Conservation (phyloP, 2,888 invertebrate species). For the Candidula unifasciata region DNA sequence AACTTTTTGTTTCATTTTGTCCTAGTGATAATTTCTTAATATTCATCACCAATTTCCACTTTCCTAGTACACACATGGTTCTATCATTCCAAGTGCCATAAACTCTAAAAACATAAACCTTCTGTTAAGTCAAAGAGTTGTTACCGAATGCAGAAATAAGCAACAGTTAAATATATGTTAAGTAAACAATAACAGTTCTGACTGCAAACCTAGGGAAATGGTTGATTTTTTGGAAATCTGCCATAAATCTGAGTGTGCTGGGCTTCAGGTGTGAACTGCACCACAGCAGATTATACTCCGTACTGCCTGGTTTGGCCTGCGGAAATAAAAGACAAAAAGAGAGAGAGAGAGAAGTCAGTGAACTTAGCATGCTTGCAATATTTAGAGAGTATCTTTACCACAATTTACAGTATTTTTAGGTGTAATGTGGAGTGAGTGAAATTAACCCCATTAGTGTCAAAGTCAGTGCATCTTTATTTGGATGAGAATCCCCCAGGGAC, state of each 20-base stretch:
- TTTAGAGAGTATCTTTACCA: neutral
- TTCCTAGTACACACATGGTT: too few relatives aligned
- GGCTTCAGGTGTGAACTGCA: conserved; percentile 94
- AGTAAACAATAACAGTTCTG: neutral
- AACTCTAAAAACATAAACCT: too few relatives aligned
- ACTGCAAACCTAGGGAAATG: conserved; percentile 86
- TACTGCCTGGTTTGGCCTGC: conserved; percentile 84
- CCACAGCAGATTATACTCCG: conserved; percentile 92
- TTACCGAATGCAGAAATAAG: too few relatives aligned
- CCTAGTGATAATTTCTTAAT: too few relatives aligned
- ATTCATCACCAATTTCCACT: too few relatives aligned
- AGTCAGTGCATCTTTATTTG: too few relatives aligned
- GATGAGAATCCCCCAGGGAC: too few relatives aligned
- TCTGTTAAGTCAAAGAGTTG: too few relatives aligned
- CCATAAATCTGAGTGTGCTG: conserved; percentile 87
- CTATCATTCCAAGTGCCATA: too few relatives aligned
- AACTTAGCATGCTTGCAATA: neutral
- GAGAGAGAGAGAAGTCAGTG: neutral
- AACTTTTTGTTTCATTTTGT: too few relatives aligned
- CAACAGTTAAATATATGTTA: too few relatives aligned
- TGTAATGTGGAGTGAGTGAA: neutral
- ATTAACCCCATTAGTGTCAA: too few relatives aligned
- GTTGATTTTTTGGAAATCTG: conserved; percentile 93
- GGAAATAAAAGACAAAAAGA: neutral
- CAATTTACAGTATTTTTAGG: neutral